Base-by-base conservation (phyloP, 2,797 vertebrate genomes). In the Echeneis naucrates region DNA sequence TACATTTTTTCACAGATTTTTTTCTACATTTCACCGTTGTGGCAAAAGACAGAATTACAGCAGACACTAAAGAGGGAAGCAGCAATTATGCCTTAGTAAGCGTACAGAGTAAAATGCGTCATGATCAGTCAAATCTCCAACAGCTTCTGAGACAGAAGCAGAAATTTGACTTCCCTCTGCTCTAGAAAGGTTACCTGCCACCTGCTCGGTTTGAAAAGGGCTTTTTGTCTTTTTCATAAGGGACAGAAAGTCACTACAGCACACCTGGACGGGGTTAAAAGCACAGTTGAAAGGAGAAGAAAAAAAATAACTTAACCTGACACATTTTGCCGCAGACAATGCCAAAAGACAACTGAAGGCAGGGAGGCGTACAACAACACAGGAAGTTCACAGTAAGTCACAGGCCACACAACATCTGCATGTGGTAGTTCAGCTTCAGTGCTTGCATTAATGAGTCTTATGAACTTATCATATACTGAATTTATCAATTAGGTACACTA, bases 271-370 rank as follows among this genome's bases (percentile, higher is more conserved):
- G 4, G 70, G 79, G 71, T 76, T 69, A 71, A 68, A 82, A 78
- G 51, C 33, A 75, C 2, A 51, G 63, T 68, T 27, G 60, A 68
- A 53, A 68, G 26, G 35, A 13, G 42, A 45, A 50, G 26, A 71
- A 58, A 67, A 80, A 81, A 85, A 84, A 75, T 44, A 89, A 88
- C 87, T 88, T 88, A 93, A 94, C 93, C 93, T 94, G 93, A 94
- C 79, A 93, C 87, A 91, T 92, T 93, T 84, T 92, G 85, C 89
- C 63, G 88, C 54, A 92, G 87, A 92, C 94, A 95, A 80, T 92
- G 92, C 93, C 94, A 93, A 82, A 91, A 81, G 88, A 93, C 40
- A 53, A 92, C 93, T 93, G 91, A 84, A 86, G 85, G 88, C 47
- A 71, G 16, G 66, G 59, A 14, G 54, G 16, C 14, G 57, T 64